A percentile compares a stretch with the other conserved stretches of the same genome.
These are phyloP conservation scores for Bothrops jararaca DNA, from an alignment of 2,113 vertebrate species.

Conservation along the genomic window DNA sequence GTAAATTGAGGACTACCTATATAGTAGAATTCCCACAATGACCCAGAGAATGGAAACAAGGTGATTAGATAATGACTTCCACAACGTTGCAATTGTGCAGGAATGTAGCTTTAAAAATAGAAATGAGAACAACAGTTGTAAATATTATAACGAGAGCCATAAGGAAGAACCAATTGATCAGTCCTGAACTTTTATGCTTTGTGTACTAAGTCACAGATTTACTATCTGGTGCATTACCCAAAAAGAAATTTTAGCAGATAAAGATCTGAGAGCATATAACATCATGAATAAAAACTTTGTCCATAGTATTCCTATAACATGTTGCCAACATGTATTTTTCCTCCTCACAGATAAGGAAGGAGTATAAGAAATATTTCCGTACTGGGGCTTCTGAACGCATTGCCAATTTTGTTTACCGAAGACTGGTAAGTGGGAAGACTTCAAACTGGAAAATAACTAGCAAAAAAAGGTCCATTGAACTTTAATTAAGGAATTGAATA, in stretches of 20 bases:
- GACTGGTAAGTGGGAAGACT: constrained; percentile 62
- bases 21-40: background rate
- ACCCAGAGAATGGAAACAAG: no score
- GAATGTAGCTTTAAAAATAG: background rate
- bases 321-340: background rate
- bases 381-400: constrained; percentile 56
- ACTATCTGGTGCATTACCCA: no score
- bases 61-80: background rate
- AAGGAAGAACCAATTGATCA: background rate
- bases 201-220: background rate
- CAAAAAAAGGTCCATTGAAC: background rate
- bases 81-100: background rate
- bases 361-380: constrained; percentile 72
- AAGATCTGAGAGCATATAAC: background rate
- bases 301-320: background rate
- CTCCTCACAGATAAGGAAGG: constrained; percentile 64
- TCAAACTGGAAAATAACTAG: background rate
- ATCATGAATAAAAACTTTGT: background rate
- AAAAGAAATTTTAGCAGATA: background rate
- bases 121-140: background rate
- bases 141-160: background rate
- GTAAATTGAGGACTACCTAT: background rate
- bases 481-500: background rate
- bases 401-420: constrained; percentile 71
- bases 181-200: background rate